Percentiles rank a stretch among this genome's conserved stretches.
Evolutionary conservation across 2,797 vertebrate species (phyloP).

Genomic region (Sebastes taczanowskii): DNA sequence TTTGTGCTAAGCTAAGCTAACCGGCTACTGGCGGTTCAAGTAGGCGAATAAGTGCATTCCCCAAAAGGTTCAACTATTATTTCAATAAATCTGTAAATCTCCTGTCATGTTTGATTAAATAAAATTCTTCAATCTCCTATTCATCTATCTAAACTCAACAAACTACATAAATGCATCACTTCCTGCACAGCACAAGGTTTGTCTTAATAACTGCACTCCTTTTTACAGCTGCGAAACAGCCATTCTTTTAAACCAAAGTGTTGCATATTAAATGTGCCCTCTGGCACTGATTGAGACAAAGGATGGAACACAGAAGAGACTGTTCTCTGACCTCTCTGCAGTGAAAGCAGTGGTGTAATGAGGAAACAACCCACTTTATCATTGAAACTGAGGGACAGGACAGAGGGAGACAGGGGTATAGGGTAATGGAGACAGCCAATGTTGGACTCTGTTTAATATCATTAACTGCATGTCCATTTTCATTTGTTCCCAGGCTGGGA

Average conservation of each 20-base stretch:
- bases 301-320: not conserved
- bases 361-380: constrained; percentile 49
- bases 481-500: constrained; percentile 45
- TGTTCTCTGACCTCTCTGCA: constrained; percentile 13
- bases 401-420: constrained; percentile 40
- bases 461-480: constrained; percentile 68
- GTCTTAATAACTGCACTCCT: not conserved
- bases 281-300: constrained; percentile 8
- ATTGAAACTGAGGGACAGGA: constrained; percentile 35
- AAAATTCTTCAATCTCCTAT: not conserved
- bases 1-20: not conserved
- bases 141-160: not conserved
- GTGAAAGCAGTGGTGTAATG: constrained; percentile 21
- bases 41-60: not conserved
- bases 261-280: not conserved
- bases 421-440: constrained; percentile 51
- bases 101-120: not conserved
- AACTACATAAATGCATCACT: not conserved
- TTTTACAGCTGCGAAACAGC: not conserved
- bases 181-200: not conserved
- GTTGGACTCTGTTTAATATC: constrained; percentile 63
- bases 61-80: not conserved
- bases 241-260: not conserved
- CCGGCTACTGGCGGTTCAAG: not conserved
- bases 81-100: not conserved